Percentiles rank a stretch among this genome's conserved stretches.
phyloP scores from a whole-genome alignment of 2,888 invertebrate genomes.

The Leptarthrus brevirostris region DNA sequence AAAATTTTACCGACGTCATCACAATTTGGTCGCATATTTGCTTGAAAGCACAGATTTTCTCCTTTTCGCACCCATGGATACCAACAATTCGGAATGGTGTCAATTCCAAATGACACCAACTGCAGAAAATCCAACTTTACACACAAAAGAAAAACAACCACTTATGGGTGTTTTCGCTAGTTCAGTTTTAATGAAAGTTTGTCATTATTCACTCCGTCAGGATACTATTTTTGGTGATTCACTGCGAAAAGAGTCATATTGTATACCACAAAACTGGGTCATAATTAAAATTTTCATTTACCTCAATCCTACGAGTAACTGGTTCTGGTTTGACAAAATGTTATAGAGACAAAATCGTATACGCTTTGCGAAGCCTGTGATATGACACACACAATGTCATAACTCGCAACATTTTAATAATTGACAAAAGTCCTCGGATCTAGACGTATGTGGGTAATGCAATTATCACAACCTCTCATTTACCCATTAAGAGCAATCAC shows the following conservation, averaged over 20 bases:
- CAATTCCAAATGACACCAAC: too few species aligned
- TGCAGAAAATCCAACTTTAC: too few species aligned
- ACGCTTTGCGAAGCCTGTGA: neutral
- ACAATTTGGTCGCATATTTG: too few species aligned
- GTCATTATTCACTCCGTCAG: neutral
- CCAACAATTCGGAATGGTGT: too few species aligned
- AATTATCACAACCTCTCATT: constrained; percentile 20
- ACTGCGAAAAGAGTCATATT: neutral
- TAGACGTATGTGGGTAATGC: constrained; percentile 8
- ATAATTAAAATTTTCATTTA: constrained; percentile 42
- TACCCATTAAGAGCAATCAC: constrained; percentile 32
- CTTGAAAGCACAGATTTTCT: too few species aligned
- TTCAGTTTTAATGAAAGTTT: constrained; percentile 5
- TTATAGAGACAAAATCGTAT: too few species aligned
- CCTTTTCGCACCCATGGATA: too few species aligned
- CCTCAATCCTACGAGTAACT: neutral
- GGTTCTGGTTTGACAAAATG: too few species aligned
- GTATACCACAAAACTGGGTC: constrained; percentile 24
- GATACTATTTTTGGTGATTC: constrained; percentile 15
- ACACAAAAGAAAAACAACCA: too few species aligned
- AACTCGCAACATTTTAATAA: constrained; percentile 9
- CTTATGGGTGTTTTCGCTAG: too few species aligned
- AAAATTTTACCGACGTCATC: too few species aligned
- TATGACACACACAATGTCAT: too few species aligned
- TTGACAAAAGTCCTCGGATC: constrained; percentile 20